A percentile compares a stretch with the other conserved stretches of the same genome.
These are phyloP conservation scores for Pseudococcus viburni DNA, from an alignment of 2,888 invertebrate species.

Conservation along the genomic window DNA sequence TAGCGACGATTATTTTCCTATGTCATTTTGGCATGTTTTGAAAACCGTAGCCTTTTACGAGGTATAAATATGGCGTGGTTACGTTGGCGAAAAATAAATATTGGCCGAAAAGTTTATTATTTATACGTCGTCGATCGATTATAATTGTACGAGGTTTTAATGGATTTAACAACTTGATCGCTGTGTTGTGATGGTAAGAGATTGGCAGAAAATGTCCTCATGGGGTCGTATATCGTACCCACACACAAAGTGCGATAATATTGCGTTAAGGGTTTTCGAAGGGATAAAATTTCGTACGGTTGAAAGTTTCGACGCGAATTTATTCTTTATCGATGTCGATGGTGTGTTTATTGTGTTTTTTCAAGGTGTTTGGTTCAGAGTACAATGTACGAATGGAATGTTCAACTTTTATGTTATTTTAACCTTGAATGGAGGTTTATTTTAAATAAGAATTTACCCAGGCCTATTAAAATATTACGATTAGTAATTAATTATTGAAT, in stretches of 20 bases:
- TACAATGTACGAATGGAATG: too few species aligned
- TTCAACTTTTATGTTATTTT: too few species aligned
- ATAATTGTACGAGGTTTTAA: constrained; percentile 18
- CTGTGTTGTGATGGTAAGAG: background rate
- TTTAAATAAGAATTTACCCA: too few species aligned
- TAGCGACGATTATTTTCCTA: constrained; percentile 11
- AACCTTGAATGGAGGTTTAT: too few species aligned
- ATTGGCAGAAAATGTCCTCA: background rate
- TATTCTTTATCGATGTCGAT: background rate
- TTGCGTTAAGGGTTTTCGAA: background rate
- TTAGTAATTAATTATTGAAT: too few species aligned
- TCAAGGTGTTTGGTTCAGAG: too few species aligned
- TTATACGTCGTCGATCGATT: constrained; percentile 15
- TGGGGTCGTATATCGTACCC: background rate
- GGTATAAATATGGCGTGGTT: background rate
- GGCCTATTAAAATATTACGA: too few species aligned
- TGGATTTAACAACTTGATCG: constrained; percentile 19
- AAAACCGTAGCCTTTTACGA: constrained; percentile 12
- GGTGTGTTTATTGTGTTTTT: background rate
- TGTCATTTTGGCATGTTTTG: constrained; percentile 3
- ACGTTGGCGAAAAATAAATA: constrained; percentile 28
- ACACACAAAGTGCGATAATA: background rate
- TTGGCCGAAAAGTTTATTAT: constrained; percentile 23
- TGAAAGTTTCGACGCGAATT: background rate
- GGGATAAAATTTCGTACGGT: background rate